Base-by-base conservation (phyloP, 2,888 invertebrate species). In the Trichogramma dendrolimi region DNA sequence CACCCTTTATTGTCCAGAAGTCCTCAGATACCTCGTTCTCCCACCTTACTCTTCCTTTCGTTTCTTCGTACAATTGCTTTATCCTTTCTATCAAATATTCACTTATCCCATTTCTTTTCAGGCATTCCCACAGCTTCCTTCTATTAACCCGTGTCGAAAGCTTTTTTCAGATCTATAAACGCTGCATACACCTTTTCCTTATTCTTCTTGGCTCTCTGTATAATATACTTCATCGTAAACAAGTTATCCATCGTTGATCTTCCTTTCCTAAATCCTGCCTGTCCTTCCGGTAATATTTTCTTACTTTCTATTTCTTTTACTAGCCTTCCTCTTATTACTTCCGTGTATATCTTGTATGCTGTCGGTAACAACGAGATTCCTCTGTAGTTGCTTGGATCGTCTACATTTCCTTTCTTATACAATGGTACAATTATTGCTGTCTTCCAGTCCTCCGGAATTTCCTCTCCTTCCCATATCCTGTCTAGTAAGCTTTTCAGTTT, bases 111-210 rank as follows among this genome's bases (percentile, higher is more conserved):
- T 41, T 4, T 11, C 50, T 51, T 41, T 50, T 38, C 63, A 69
- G 57, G 6, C 59, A 51, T 44, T 65, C 58, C 64, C 63, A 67
- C 38, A 70, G 27, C 38, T 56, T 63, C 7, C 43, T 41, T 53
- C 68, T 64, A 41, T 65, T 56, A 7, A 70, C 61, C 6, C n/a
- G 56, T 61, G 46, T 69, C 68, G 14, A 69, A 70, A 0, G 69
- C 68, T 6, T 66, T 66, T 48, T 66, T 69, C 44, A 67, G 54
- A 55, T 70, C 68, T 2, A 67, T 54, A 57, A 68, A 70, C 4
- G 63, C 39, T 1, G 56, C 48, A 39, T 53, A 62, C 0, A 64
- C 47, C 46, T 57, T 63, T 47, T 55, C 53, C 50, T 53, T 43
- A 41, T 49, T 55, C 8, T 44, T 27, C 10, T 58, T 55, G 4